A percentile compares a stretch with the other conserved stretches of the same genome.
Evolutionary conservation across 2,113 vertebrate genomes (phyloP).

Genomic region (Mesitornis unicolor): DNA sequence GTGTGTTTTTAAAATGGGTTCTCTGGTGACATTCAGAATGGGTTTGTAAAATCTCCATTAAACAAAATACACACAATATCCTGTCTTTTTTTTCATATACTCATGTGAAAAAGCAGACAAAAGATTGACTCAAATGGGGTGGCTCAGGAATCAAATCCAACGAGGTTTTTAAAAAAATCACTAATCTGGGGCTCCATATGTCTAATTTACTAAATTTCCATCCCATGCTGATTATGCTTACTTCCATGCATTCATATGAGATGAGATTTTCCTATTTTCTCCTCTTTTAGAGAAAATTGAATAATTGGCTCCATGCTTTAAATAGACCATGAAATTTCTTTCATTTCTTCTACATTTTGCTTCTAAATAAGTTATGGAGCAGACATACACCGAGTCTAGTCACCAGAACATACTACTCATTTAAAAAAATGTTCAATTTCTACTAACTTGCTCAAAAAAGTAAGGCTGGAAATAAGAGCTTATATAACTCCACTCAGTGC

Average conservation of each 20-base stretch:
- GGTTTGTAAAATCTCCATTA: background rate
- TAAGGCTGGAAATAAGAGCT: background rate
- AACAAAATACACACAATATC: background rate
- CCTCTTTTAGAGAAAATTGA: background rate
- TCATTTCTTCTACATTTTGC: background rate
- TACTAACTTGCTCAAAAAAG: background rate
- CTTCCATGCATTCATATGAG: background rate
- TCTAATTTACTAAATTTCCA: background rate
- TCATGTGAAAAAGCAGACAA: background rate
- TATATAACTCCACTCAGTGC: background rate
- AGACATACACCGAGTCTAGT: background rate
- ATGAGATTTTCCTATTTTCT: background rate
- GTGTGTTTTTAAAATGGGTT: background rate
- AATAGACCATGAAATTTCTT: background rate
- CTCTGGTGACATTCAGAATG: background rate
- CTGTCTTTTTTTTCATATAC: background rate
- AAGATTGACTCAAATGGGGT: background rate
- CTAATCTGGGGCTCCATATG: background rate
- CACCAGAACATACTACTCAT: background rate
- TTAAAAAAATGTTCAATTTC: background rate
- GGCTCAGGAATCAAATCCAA: background rate
- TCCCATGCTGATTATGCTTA: background rate
- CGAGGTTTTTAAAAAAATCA: background rate
- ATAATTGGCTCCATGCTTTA: background rate
- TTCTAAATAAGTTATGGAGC: background rate